phyloP scores from a whole-genome alignment of 2,113 vertebrate genomes.

The Equus przewalskii region DNA sequence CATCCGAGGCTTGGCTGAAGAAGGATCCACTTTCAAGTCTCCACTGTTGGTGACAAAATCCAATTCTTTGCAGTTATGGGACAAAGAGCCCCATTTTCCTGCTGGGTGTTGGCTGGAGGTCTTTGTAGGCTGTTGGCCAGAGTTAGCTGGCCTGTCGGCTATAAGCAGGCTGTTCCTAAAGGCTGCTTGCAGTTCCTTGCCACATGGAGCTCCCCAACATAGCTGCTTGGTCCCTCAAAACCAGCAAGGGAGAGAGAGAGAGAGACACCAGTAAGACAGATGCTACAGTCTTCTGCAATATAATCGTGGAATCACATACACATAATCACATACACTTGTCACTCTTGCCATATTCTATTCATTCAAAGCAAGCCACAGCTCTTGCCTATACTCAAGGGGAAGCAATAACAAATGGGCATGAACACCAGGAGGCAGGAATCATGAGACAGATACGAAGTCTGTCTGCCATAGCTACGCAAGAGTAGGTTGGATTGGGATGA shows the following conservation, averaged over 20 bases:
- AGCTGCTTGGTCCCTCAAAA: neutral
- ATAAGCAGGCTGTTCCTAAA: neutral
- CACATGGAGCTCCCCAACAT: too few relatives aligned
- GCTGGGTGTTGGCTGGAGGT: neutral
- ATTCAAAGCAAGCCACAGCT: neutral
- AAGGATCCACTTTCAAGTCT: neutral
- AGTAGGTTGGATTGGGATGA: too few relatives aligned
- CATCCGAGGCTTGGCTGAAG: neutral
- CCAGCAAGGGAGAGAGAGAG: neutral
- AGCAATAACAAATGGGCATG: neutral
- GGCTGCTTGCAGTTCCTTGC: neutral
- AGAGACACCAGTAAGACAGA: neutral
- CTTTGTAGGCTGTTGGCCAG: neutral
- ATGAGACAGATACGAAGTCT: too few relatives aligned
- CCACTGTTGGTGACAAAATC: neutral
- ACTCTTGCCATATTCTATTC: neutral
- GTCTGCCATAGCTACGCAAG: neutral
- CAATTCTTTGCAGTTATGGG: neutral
- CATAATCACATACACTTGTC: neutral
- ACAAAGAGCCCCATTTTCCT: neutral
- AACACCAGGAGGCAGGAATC: neutral
- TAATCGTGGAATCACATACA: too few relatives aligned
- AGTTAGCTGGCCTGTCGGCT: too few relatives aligned
- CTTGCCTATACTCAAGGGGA: neutral
- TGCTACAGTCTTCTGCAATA: fast-evolving